Percentiles rank a stretch among this genome's conserved stretches.
Conservation (phyloP, 2,797 vertebrate species). For the Dermochelys coriacea region DNA sequence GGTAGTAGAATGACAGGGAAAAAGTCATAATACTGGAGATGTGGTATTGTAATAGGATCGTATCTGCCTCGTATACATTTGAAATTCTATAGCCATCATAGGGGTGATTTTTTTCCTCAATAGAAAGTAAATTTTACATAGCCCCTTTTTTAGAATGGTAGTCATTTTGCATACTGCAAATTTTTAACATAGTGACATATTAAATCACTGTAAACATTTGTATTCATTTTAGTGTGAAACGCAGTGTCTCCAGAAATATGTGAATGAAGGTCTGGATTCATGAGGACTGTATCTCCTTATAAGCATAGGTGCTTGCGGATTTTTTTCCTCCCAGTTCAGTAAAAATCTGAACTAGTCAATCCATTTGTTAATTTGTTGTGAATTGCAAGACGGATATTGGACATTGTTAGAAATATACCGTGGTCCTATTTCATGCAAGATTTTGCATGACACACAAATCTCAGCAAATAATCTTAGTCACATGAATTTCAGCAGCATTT, state of each 20-base stretch:
- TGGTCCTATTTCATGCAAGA: background rate
- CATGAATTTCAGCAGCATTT: conserved; percentile 9
- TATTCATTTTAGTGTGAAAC: conserved; percentile 27
- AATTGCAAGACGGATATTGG: conserved; percentile 11
- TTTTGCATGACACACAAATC: background rate
- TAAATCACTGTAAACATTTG: conserved; percentile 35
- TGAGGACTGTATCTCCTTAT: conserved; percentile 27
- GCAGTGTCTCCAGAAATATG: background rate
- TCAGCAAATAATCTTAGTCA: background rate
- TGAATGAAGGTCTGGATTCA: conserved; percentile 45
- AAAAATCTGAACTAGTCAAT: background rate
- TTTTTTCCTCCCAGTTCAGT: background rate
- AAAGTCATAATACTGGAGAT: conserved; percentile 77
- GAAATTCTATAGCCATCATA: conserved; percentile 74
- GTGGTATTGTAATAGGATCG: conserved; percentile 71
- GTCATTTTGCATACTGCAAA: conserved; percentile 69
- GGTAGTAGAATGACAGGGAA: conserved; percentile 84
- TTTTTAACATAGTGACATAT: conserved; percentile 58
- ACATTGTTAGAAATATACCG: background rate
- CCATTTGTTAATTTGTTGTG: conserved; percentile 12
- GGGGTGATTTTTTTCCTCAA: conserved; percentile 78
- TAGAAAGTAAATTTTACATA: conserved; percentile 75
- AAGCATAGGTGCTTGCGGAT: background rate
- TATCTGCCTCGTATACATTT: conserved; percentile 79
- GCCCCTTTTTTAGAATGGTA: conserved; percentile 75